A percentile compares a stretch with the other conserved stretches of the same genome.
phyloP scores from a whole-genome alignment of 2,113 vertebrate genomes.

The Ifrita kowaldi region DNA sequence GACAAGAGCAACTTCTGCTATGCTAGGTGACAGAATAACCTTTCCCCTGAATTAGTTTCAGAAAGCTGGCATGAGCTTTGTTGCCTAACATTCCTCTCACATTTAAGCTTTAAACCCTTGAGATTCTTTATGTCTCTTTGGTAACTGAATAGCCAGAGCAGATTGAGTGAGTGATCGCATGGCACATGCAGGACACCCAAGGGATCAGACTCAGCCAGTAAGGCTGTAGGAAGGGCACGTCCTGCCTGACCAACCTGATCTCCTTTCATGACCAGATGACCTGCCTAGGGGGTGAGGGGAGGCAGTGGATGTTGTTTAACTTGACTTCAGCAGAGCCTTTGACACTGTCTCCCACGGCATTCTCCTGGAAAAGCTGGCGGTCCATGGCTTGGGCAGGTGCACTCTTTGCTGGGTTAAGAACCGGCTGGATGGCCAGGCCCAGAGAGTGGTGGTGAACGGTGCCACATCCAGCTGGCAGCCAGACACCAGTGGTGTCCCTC shows the following conservation, averaged over 20 bases:
- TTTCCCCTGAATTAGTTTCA: neutral
- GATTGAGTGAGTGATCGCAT: neutral
- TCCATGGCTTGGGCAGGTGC: fast-evolving
- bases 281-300: neutral
- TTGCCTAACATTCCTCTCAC: neutral
- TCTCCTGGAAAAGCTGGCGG: neutral
- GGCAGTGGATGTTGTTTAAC: neutral
- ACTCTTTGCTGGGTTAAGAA: neutral
- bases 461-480: neutral
- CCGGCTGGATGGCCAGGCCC: neutral
- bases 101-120: neutral
- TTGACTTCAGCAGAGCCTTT: neutral
- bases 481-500: neutral
- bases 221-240: no score
- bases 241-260: neutral
- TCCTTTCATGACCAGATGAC: neutral
- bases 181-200: neutral
- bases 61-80: neutral
- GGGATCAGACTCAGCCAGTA: neutral
- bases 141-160: neutral
- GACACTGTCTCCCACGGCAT: no score
- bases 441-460: no score
- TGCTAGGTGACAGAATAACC: neutral
- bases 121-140: neutral
- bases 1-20: neutral